phyloP scores from a whole-genome alignment of 2,113 vertebrate species.

The Xenus cinereus region DNA sequence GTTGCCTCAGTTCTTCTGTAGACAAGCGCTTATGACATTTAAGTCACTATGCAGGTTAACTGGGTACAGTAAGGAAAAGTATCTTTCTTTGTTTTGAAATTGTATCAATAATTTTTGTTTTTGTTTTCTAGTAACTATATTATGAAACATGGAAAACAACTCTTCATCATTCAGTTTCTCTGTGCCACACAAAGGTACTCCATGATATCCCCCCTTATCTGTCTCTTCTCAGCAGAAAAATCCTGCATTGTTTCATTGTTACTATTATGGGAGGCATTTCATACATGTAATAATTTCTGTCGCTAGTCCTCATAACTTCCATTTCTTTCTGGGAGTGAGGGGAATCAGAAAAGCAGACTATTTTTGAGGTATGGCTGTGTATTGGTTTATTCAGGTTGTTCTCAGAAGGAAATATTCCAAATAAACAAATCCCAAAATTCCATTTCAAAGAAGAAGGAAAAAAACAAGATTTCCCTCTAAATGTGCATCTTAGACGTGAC shows the following conservation, averaged over 20 bases:
- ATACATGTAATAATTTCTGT: not conserved
- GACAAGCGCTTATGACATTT: not conserved
- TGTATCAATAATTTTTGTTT: not conserved
- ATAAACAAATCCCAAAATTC: not conserved
- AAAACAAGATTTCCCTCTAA: not conserved
- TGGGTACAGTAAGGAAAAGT: not conserved
- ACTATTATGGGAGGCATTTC: not conserved
- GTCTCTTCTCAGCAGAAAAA: not conserved
- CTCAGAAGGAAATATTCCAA: not conserved
- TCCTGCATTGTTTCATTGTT: not conserved
- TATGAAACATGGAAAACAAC: not conserved
- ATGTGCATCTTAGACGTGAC: not conserved
- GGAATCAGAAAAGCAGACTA: not conserved
- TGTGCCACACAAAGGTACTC: not conserved
- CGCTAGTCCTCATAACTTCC: not conserved
- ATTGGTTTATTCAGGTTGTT: not conserved
- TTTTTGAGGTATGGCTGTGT: not conserved
- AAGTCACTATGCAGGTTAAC: not conserved
- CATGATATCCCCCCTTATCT: not conserved
- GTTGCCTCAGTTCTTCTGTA: not conserved
- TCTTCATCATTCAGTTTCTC: not conserved
- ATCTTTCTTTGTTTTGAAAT: not conserved
- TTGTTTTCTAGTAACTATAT: not conserved
- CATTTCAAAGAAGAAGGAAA: not conserved
- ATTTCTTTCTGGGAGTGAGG: not conserved